Evolutionary conservation across 2,888 invertebrate genomes (phyloP), one percentile per base, ranked within the genome.

Genomic region (Rugalucina vietnamica): DNA sequence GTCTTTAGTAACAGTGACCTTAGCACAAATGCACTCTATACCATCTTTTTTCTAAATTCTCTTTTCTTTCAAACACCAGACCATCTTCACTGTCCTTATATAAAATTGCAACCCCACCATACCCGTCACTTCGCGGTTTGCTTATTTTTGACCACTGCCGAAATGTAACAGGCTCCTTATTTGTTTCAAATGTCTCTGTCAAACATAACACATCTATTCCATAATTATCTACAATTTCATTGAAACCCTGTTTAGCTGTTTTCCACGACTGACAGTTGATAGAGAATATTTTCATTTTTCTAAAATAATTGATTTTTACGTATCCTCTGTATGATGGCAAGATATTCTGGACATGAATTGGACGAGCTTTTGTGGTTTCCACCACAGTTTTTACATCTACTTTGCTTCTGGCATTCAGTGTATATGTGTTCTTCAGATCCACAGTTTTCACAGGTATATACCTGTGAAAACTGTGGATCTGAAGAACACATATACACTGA

Each of bases 191-290:
- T 34, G 65, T 65, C 34, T 65, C 65, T 65, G 65, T 65, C 65
- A 65, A 65, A 34, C 65, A 65, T 24, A 65, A 65, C 5, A 65
- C 34, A 65, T 65, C 65, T 18, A 65, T 65, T 10, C 34, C 32
- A 34, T 65, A 65, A 14, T 21, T 10, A 65, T 65, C 65, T 3
- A 65, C 65, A 4, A 65, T 29, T n/a, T 34, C 34, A 8, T 34
- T 34, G 21, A 65, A 65, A 29, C 34, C 34, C 21, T 5, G 24
- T 34, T 34, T 65, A 32, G 65, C 65, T 1, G 65, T 65, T 65
- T 65, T 65, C 65, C 65, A 65, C 18, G 65, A 65, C 21, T 65
- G 65, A 65, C 65, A 32, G 34, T 65, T 65, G 14, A 65, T 65
- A 2, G 65, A 34, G 21, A 34, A 65, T 32, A 65, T n/a, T 34